These are phyloP conservation scores for Zaprionus vittiger DNA, from an alignment of 1,140 invertebrate genomes.

Conservation along the genomic window DNA sequence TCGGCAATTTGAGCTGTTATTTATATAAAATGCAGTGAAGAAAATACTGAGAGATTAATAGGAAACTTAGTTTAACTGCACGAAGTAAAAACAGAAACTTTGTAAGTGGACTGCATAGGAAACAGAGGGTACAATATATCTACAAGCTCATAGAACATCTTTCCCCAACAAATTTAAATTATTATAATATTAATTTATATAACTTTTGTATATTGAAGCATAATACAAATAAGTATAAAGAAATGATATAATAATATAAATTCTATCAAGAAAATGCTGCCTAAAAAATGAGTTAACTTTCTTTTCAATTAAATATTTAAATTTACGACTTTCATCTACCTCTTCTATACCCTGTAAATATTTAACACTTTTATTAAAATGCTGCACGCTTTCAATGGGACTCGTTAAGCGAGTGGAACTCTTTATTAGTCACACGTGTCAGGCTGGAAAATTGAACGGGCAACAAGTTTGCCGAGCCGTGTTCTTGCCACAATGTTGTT, in stretches of 20 bases:
- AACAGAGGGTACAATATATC: no score
- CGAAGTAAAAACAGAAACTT: no score
- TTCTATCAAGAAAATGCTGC: no score
- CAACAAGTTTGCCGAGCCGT: conserved; percentile 34
- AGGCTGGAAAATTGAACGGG: conserved; percentile 31
- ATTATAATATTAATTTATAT: no score
- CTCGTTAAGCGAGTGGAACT: conserved; percentile 39
- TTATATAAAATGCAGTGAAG: no score
- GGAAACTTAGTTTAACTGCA: background rate
- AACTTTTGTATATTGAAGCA: no score
- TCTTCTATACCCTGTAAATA: background rate
- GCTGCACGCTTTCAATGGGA: conserved; percentile 2
- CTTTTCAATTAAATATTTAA: background rate
- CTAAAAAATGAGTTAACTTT: background rate
- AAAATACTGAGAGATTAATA: background rate
- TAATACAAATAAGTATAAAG: no score
- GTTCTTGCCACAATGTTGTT: conserved; percentile 16
- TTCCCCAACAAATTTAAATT: no score
- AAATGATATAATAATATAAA: no score
- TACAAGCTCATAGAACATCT: no score
- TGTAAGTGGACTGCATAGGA: no score
- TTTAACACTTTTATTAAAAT: conserved; percentile 20
- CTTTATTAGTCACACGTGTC: conserved; percentile 50
- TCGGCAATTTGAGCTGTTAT: no score
- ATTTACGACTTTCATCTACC: background rate